Evolutionary conservation across 2,113 vertebrate genomes (phyloP).

Genomic region (Pluvialis apricaria): DNA sequence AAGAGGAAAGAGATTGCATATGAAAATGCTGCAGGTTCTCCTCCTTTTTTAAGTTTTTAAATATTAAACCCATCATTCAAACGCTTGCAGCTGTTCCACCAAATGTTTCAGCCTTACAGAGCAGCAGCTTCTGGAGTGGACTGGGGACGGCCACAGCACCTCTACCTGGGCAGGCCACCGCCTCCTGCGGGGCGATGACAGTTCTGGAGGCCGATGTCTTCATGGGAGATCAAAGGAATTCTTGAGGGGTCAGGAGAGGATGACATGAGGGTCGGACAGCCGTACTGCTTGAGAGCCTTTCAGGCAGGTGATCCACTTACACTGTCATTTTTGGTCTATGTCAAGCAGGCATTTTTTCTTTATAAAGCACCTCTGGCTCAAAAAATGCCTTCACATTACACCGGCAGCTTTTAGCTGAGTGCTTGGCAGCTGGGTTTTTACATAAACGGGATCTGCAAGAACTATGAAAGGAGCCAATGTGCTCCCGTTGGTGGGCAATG

Average conservation of each 20-base stretch:
- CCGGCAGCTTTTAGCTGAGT: not conserved
- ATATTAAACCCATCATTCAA: not conserved
- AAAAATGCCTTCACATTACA: not conserved
- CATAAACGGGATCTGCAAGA: not conserved
- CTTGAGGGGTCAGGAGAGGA: constrained; percentile 8
- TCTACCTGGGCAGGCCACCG: not conserved
- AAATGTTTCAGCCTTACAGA: not conserved
- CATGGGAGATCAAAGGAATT: constrained; percentile 38
- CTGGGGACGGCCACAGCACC: not conserved
- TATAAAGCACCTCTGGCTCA: not conserved
- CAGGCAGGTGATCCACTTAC: constrained; percentile 44
- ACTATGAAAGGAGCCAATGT: not conserved
- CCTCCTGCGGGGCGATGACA: not conserved
- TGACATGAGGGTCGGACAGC: not conserved
- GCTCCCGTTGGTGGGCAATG: not conserved
- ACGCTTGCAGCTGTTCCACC: not conserved
- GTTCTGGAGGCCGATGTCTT: not conserved
- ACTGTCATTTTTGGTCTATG: constrained; percentile 28
- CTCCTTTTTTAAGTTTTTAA: not conserved
- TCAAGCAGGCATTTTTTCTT: constrained; percentile 10
- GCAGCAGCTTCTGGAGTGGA: not conserved
- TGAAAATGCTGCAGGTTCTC: not conserved
- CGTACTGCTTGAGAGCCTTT: not conserved
- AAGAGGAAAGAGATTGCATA: not conserved
- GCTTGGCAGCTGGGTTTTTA: not conserved